Evolutionary conservation across 2,888 invertebrate species (phyloP), one percentile per base, ranked within the genome.

Genomic region (Trimorus sp.): DNA sequence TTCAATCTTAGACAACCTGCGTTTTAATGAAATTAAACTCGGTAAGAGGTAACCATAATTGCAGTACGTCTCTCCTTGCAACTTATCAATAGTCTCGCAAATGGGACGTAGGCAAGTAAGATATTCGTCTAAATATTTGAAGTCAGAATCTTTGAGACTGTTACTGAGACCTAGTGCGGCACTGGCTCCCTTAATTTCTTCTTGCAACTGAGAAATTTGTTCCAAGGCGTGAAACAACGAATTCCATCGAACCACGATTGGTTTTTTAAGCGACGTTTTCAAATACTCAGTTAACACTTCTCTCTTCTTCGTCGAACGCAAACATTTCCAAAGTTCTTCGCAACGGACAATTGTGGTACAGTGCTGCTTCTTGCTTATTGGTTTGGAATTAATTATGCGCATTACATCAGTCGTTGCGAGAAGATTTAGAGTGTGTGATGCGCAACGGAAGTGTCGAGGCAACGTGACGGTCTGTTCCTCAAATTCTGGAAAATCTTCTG

Each of bases 41-140:
- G 76, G 69, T 14, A 69, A 37, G 7, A 68, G n/a, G 7, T 53
- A 8, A 1, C 76, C 76, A 15, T 68, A 68, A 51, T 37, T 68
- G 38, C 58, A 51, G 1, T 59, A 9, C 51, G 53, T 69, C 54
- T 76, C 76, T 3, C 69, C 69, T 53, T 76, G 68, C 3, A 76
- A 49, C 8, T 6, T 59, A 36, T 76, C 60, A 12, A 59, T 40
- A 0, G 68, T 42, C n/a, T 16, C 9, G 3, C 68, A 51, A 1
- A 68, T 7, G 16, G 76, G 76, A 4, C 9, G 7, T 54, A 60
- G 60, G 60, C 66, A 68, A 7, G 0, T 7, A n/a, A 68, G 8
- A 42, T 76, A 76, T 42, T 76, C 76, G 15, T 76, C 53, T 0
- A 68, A 26, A 14, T 76, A 76, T 1, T 40, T 15, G 14, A 68